Conservation (phyloP, 2,113 vertebrate genomes). For the Laticauda colubrina region DNA sequence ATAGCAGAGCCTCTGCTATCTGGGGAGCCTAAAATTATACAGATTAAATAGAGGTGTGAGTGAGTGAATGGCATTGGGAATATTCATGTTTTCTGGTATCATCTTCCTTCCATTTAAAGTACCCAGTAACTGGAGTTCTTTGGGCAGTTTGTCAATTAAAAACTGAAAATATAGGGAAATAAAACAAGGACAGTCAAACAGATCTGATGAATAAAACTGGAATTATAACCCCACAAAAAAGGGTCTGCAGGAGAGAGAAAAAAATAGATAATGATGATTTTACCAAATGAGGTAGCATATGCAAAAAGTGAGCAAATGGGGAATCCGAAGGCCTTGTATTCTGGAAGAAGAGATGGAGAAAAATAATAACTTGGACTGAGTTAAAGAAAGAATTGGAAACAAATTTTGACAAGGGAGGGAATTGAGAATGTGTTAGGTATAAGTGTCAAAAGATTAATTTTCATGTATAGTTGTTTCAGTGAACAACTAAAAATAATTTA, state of each 20-base stretch:
- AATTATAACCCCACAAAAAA: not conserved
- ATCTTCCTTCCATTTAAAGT: not conserved
- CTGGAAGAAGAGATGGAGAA: not conserved
- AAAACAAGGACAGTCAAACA: not conserved
- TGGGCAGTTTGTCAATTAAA: not conserved
- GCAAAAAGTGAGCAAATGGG: not conserved
- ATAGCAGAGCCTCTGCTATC: not conserved
- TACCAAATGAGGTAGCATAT: not conserved
- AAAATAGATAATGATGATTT: not conserved
- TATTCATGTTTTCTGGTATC: not conserved
- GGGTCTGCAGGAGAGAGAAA: not conserved
- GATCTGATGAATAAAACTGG: not conserved
- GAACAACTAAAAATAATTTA: not conserved
- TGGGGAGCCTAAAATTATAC: not conserved
- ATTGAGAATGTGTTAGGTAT: not conserved
- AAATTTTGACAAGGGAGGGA: not conserved
- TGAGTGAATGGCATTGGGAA: not conserved
- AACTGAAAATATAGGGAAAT: not conserved
- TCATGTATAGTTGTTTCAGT: not conserved
- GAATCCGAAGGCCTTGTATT: not conserved
- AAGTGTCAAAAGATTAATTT: not conserved
- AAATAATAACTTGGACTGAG: not conserved
- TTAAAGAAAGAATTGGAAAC: not conserved
- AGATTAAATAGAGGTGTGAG: not conserved
- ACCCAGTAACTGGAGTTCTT: not conserved